phyloP scores from a whole-genome alignment of 2,797 vertebrate genomes.

The Cossypha heuglini region DNA sequence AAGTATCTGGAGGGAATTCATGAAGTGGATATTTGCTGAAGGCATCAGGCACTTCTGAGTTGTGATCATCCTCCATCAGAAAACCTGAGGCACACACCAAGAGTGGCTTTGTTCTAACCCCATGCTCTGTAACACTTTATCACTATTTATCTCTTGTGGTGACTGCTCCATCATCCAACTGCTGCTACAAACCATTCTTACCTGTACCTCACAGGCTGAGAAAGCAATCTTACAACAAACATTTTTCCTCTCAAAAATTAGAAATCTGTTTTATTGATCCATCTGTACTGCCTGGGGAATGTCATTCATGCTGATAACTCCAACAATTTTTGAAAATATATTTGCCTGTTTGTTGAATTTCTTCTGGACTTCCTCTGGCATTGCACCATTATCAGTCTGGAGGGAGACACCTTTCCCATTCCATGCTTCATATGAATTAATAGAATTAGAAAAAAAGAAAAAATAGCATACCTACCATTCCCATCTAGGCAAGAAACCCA shows the following conservation, averaged over 20 bases:
- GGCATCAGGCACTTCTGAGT: background rate
- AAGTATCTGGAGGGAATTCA: background rate
- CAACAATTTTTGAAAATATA: background rate
- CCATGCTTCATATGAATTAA: background rate
- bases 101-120: background rate
- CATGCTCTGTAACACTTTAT: background rate
- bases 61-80: background rate
- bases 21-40: background rate
- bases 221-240: background rate
- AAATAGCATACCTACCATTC: background rate
- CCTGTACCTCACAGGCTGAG: background rate
- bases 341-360: background rate
- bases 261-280: background rate
- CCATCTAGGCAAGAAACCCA: background rate
- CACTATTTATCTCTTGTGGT: background rate
- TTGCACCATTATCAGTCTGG: background rate
- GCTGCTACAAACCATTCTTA: background rate
- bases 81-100: background rate
- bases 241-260: background rate
- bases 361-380: background rate
- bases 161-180: background rate
- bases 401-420: background rate
- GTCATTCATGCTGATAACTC: background rate
- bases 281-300: background rate
- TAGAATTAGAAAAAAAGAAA: background rate